Evolutionary conservation across 1,140 invertebrate species (phyloP).

Genomic region (Calosoma granatense): DNA sequence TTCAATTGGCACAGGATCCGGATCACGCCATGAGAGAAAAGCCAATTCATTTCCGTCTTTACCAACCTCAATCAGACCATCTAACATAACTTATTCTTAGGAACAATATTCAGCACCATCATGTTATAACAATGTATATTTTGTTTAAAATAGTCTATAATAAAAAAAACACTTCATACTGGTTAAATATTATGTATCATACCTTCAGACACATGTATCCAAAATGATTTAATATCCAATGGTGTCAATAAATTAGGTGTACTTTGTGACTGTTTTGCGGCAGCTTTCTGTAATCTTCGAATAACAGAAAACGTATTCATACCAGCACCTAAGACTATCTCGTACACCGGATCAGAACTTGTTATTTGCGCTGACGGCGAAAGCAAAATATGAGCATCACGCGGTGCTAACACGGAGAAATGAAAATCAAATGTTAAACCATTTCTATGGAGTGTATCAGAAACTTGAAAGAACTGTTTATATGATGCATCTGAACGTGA

Average conservation of each 20-base stretch:
- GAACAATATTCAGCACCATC: constrained; percentile 11
- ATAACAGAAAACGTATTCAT: constrained; percentile 48
- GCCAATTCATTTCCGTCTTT: constrained; percentile 41
- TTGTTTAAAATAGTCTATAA: not conserved
- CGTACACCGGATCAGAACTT: constrained; percentile 42
- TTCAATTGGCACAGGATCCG: constrained; percentile 38
- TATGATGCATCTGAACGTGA: constrained; percentile 39
- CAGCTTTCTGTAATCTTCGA: constrained; percentile 38
- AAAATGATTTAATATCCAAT: constrained; percentile 42
- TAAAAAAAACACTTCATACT: not conserved
- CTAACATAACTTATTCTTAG: constrained; percentile 28
- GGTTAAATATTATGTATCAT: constrained; percentile 13
- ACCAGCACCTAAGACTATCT: constrained; percentile 51
- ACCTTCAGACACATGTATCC: constrained; percentile 43
- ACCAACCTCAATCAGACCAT: constrained; percentile 44
- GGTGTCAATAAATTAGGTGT: constrained; percentile 40
- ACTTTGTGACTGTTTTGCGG: constrained; percentile 35
- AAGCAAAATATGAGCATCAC: constrained; percentile 49
- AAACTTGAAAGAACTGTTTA: constrained; percentile 35
- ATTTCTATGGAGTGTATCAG: constrained; percentile 20
- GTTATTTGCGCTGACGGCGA: constrained; percentile 33
- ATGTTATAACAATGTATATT: not conserved
- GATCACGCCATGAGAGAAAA: constrained; percentile 42
- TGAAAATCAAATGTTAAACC: constrained; percentile 41
- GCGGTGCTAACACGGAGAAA: constrained; percentile 42